Evolutionary conservation across 2,888 invertebrate genomes (phyloP), one percentile per base, ranked within the genome.

Genomic region (Ormyrus labotus): DNA sequence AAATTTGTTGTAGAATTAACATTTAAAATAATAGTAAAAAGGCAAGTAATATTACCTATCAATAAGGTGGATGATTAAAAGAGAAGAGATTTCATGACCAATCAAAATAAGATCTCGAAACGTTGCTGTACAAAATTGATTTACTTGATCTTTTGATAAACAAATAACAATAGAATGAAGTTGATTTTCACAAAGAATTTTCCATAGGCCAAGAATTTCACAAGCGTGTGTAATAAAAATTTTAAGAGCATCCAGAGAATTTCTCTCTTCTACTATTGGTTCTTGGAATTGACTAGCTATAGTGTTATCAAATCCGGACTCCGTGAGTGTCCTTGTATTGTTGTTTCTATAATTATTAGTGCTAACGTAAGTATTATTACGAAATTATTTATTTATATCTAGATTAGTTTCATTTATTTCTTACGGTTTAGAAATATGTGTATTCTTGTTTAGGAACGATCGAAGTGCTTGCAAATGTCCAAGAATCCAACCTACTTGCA

Each of bases 181-280:
- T 89, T 97, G 97, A 91, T 99, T 98, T 87, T 98, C 97, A 86
- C 96, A 96, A 5, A 99, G 92, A 74, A 99, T 95, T 89, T 96
- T 96, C 98, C 99, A 98, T 64, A 99, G 92, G 13, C 96, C 96
- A 69, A 99, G 92, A 85, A 98, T 96, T 92, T 99, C 98, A 88
- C 96, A 95, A 1, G 96, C 94, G 89, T 96, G 94, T 92, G 94
- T 92, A 82, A 95, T 94, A 85, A 95, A 95, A 81, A 93, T 91
- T 89, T 95, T 95, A 13, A 97, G 91, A 0, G 96, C 95, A 76
- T 95, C 95, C 76, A 97, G 91, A 0, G 96, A 97, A 81, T 94
- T 93, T 85, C 95, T 94, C 87, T 97, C 96, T 88, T 94, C 94
- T 0, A 93, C 89, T 84, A 90, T 86, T 13, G 90, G 90, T 75